Percentiles rank a stretch among this genome's conserved stretches.
phyloP scores from a whole-genome alignment of 2,113 vertebrate genomes.

The Pica pica region DNA sequence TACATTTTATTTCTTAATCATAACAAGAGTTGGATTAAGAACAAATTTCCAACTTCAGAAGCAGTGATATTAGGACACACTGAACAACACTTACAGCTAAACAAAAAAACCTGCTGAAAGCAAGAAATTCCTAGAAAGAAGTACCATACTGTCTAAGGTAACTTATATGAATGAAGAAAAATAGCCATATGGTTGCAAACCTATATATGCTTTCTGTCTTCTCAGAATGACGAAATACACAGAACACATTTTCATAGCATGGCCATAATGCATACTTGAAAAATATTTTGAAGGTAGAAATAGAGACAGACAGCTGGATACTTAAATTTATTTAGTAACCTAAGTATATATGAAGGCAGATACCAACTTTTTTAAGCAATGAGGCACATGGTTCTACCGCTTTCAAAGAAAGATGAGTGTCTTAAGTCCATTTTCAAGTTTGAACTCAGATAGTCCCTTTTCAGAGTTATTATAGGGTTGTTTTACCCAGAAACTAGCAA shows the following conservation, averaged over 20 bases:
- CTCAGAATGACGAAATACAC: not conserved
- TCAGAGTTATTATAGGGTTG: not conserved
- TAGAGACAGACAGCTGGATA: not conserved
- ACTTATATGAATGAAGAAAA: not conserved
- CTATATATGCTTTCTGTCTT: not conserved
- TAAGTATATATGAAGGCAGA: not conserved
- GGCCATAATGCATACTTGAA: not conserved
- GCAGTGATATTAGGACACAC: not conserved
- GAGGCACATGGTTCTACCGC: not conserved
- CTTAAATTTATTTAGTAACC: not conserved
- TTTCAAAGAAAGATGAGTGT: not conserved
- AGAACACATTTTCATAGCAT: not conserved
- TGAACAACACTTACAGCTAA: not conserved
- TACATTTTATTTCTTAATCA: not conserved
- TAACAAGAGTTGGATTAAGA: not conserved
- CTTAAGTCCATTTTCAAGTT: not conserved
- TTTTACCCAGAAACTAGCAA: not conserved
- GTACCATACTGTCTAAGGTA: not conserved
- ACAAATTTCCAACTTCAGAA: not conserved
- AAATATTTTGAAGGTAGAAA: not conserved
- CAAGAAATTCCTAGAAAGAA: not conserved
- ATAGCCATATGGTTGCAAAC: not conserved
- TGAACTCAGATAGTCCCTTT: not conserved
- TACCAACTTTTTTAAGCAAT: not conserved
- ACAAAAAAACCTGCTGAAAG: not conserved